Base-by-base conservation (phyloP, 2,113 vertebrate species). In the Beaufortia kweichowensis region DNA sequence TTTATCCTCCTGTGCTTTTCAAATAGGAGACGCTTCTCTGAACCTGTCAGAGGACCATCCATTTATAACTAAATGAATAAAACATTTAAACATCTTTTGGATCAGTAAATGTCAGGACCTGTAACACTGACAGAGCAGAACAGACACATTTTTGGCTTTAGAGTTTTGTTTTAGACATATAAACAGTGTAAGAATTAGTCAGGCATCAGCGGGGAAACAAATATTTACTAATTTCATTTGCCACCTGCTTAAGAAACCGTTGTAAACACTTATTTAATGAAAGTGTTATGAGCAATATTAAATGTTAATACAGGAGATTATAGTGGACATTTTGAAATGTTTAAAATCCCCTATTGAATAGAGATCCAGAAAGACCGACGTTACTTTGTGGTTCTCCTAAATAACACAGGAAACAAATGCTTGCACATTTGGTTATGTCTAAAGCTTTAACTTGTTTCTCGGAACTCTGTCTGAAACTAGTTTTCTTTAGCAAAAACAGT, bases 31-130 rank as follows among this genome's bases (percentile, higher is more conserved):
- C 80, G 72, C 82, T 86, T 88, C 77, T 87, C 90, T 88, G 84
- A 89, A 88, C 91, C 90, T 90, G 88, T 90, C 89, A 89, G 70
- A 35, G 81, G 56, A 48, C 68, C 77, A 85, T 85, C 85, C 85
- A 83, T 90, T 90, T 90, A 88, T 88, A 90, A 87, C 81, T 6
- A 50, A 31, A 88, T 90, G 90, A 91, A 90, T 92, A 87, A 91
- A 91, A 91, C 86, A 90, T 91, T 68, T 77, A 81, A 64, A 77
- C 66, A 86, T 84, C 84, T 81, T 86, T 87, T 79, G 79, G 77
- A 24, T 76, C 79, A 76, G 71, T 80, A 64, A 69, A 57, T 66
- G 77, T 82, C 79, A 77, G 72, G 74, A 67, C 77, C 82, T 82
- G 56, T 62, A 83, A 86, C 66, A 68, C 26, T 70, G 46, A 56